Evolutionary conservation across 2,113 vertebrate genomes (phyloP), one percentile per base, ranked within the genome.

Genomic region (Hydrochoerus hydrochaeris): DNA sequence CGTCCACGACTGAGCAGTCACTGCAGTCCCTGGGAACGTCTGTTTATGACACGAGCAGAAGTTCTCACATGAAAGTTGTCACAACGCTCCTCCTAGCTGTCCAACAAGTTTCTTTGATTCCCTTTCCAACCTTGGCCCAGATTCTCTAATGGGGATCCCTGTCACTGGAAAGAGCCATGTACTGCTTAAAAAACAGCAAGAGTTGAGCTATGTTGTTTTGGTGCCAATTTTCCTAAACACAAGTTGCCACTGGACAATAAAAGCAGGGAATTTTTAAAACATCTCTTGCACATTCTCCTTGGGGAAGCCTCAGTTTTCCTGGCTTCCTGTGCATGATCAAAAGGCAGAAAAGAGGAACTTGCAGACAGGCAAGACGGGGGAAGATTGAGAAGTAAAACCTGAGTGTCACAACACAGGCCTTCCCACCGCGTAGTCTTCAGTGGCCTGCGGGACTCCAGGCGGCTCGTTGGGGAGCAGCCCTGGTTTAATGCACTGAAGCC

Each of bases 401-500:
- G 62, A 75, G 54, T 82, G 77, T 84, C 38, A 77, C 73, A 96
- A 93, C 35, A 41, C 7, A 73, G 57, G 49, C 78, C 16, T 60
- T 38, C 88, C 80, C 77, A 52, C 75, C 80, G 9, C 57, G 49
- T 49, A 41, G 81, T 95, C 92, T 57, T 78, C 95, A 94, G 57
- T 28, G 73, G 41, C 91, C 60, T 26, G 32, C 46, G 54, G 80
- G 92, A 57, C 81, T 46, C 89, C 84, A 96, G 92, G 93, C 12
- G 4, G 19, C 52, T 92, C 87, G 52, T 91, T 94, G 93, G 85
- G 94, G 90, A 71, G 30, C n/a, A 89, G 82, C 49, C 32, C 35
- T 3, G 7, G 7, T 88, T 6, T 60, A 62, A 30, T 63, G 30
- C 65, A 83, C 35, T 58, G 52, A 80, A 58, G 92, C 71, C 14